Percentiles rank a stretch among this genome's conserved stretches.
Evolutionary conservation across 2,113 vertebrate species (phyloP).

Genomic region (Tenrec ecaudatus): DNA sequence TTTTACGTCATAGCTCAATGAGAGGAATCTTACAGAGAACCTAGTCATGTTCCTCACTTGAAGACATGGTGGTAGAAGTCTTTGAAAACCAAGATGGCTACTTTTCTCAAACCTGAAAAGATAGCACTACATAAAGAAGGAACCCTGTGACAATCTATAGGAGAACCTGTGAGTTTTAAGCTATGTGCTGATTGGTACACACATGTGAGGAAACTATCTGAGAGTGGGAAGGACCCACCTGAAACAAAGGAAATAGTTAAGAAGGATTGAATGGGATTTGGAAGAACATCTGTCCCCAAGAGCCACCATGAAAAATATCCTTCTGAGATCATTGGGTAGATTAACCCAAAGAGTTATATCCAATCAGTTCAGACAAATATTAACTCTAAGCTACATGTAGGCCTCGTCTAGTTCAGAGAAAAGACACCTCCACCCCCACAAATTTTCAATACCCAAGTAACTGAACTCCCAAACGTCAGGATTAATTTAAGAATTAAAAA

Average conservation of each 20-base stretch:
- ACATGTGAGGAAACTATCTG: too few species aligned
- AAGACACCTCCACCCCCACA: background rate
- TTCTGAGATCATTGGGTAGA: background rate
- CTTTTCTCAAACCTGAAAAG: background rate
- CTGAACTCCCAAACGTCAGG: background rate
- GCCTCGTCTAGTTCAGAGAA: background rate
- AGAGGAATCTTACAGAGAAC: background rate
- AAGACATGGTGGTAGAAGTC: background rate
- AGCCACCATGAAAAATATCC: background rate
- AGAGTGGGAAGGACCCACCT: too few species aligned
- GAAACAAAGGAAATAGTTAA: too few species aligned
- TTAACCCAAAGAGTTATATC: background rate
- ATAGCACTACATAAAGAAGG: too few species aligned
- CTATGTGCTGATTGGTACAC: too few species aligned
- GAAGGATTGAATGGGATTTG: background rate
- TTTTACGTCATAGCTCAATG: background rate
- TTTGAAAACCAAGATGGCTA: background rate
- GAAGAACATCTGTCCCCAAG: background rate
- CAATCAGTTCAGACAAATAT: background rate
- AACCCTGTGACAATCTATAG: too few species aligned
- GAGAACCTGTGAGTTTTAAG: too few species aligned
- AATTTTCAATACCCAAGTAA: background rate
- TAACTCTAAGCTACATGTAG: background rate
- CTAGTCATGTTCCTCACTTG: background rate
- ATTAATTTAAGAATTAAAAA: background rate